Base-by-base conservation (phyloP, 2,888 invertebrate species). In the Heliconius charithonia region DNA sequence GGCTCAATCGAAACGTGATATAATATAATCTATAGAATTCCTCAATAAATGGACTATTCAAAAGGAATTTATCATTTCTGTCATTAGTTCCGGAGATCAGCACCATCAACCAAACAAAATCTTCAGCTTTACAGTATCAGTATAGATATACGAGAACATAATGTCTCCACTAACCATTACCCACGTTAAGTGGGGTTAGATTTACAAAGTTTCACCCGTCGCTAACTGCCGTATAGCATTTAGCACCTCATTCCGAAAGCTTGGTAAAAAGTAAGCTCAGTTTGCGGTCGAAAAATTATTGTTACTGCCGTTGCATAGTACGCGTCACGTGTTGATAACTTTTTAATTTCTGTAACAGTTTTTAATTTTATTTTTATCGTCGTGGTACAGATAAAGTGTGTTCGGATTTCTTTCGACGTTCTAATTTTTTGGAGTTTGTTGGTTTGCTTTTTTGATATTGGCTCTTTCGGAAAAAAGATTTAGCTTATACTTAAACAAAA, bases 201-300 rank as follows among this genome's bases (percentile, higher is more conserved):
- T 86, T 85, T 85, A 85, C 84, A 86, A 85, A 82, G 87, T 86
- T 85, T 83, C 83, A 85, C 83, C 87, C 86, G 86, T 85, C 78
- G 80, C 85, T 83, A 84, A 83, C 86, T 85, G 84, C 87, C 87
- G 56, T 56, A n/a, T 16, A 59, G 59, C 72, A 87, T 89, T 91
- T 90, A 90, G 88, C 90, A 89, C 90, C 88, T 89, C 89, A 87
- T 90, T 89, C 86, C 85, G 63, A 63, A 63, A 63, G 63, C 63
- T 63, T 88, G 89, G 41, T 70, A 67, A 74, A 78, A 75, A 78
- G 70, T 72, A 45, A 72, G 51, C 77, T 32, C 7, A 9, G 77
- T 79, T 77, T 77, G 76, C 66, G 77, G 75, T 27, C 45, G 51
- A 67, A 77, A 63, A 63, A 41, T 41, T 41, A n/a, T 66, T 32